phyloP scores from a whole-genome alignment of 1,140 invertebrate species.

The Camponotus pennsylvanicus region DNA sequence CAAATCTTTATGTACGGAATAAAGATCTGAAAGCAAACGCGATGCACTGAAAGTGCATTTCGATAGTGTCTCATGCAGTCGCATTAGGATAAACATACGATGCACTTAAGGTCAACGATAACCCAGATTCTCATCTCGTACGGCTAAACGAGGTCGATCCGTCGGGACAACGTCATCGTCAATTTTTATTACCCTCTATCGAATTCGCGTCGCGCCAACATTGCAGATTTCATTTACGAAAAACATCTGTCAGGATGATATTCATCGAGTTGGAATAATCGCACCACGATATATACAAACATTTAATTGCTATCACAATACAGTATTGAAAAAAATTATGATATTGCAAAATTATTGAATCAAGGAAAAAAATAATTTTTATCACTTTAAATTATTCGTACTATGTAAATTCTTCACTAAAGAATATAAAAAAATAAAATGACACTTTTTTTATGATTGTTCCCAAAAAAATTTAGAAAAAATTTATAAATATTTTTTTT shows the following conservation, averaged over 20 bases:
- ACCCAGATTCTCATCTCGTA: slow-evolving; percentile 24
- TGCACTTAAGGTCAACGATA: slow-evolving; percentile 32
- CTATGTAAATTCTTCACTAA: not conserved
- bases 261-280: slow-evolving; percentile 14
- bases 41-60: not conserved
- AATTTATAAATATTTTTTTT: not conserved
- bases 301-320: slow-evolving; percentile 9
- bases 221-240: slow-evolving; percentile 27
- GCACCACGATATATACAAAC: slow-evolving; percentile 2
- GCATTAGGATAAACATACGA: slow-evolving; percentile 8
- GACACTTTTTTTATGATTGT: not conserved
- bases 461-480: not conserved
- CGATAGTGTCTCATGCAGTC: not conserved
- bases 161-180: slow-evolving; percentile 12
- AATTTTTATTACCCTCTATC: slow-evolving; percentile 38
- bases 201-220: slow-evolving; percentile 20
- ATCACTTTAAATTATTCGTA: not conserved
- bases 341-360: not conserved
- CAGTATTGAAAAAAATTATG: too few relatives aligned
- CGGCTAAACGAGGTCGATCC: slow-evolving; percentile 6
- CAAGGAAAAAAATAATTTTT: not conserved
- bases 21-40: not conserved
- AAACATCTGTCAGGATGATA: not conserved
- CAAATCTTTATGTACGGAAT: not conserved
- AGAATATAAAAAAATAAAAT: not conserved